These are phyloP conservation scores for Lanius ludovicianus DNA, from an alignment of 2,113 vertebrate species.

Conservation along the genomic window DNA sequence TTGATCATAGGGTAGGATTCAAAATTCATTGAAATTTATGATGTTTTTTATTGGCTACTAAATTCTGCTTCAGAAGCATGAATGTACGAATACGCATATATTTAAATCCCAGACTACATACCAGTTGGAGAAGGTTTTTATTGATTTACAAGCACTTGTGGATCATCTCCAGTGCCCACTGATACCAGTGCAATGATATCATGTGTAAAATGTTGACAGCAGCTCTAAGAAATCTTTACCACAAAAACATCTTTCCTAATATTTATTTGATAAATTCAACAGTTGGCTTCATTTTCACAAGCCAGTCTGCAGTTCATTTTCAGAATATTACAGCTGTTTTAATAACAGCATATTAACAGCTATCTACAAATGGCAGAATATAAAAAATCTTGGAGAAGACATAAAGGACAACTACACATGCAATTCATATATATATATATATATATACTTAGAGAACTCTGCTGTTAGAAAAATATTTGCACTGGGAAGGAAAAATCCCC, in stretches of 20 bases:
- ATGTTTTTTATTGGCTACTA: neutral
- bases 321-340: neutral
- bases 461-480: neutral
- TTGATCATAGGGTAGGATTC: neutral
- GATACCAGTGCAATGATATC: neutral
- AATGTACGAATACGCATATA: neutral
- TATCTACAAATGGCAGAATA: neutral
- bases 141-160: neutral
- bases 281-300: neutral
- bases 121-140: neutral
- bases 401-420: neutral
- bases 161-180: neutral
- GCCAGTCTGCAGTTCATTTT: neutral
- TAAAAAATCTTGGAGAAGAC: neutral
- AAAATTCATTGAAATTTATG: neutral
- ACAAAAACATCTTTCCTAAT: neutral
- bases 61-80: neutral
- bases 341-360: neutral
- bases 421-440: neutral
- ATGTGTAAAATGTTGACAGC: neutral
- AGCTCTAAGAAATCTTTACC: neutral
- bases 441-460: neutral
- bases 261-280: neutral
- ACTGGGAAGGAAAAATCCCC: neutral
- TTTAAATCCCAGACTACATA: neutral